phyloP scores from a whole-genome alignment of 2,888 invertebrate genomes.

The Anoplius nigerrimus region DNA sequence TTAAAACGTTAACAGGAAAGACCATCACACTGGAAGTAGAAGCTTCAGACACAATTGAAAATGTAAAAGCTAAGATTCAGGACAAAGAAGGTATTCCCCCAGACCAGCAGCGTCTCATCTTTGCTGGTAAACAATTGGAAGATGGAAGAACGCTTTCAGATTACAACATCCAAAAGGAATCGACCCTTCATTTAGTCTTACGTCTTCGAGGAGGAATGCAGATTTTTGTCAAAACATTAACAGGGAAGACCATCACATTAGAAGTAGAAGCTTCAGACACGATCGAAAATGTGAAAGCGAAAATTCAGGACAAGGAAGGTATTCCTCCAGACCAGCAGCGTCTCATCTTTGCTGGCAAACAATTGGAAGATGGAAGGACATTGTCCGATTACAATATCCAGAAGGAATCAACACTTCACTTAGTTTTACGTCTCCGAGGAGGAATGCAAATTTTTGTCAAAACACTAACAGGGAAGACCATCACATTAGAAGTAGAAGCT shows the following conservation, averaged over 20 bases:
- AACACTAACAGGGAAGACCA: too few species aligned
- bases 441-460: too few species aligned
- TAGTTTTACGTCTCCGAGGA: too few species aligned
- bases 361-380: too few species aligned
- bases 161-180: constrained; percentile 78
- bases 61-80: background rate
- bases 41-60: background rate
- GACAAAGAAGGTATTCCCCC: constrained; percentile 45
- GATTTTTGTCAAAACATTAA: constrained; percentile 8
- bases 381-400: too few species aligned
- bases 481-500: too few species aligned
- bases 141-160: constrained; percentile 2
- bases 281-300: too few species aligned
- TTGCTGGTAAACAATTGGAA: constrained; percentile 5
- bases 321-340: too few species aligned
- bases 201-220: constrained; percentile 82
- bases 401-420: too few species aligned
- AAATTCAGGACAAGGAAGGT: too few species aligned
- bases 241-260: background rate
- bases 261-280: constrained; percentile 20
- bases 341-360: too few species aligned
- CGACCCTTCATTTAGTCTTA: constrained; percentile 85
- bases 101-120: background rate
- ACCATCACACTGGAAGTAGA: constrained; percentile 6
- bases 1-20: background rate